Conservation (phyloP, 1,140 invertebrate species). For the Atta texana region DNA sequence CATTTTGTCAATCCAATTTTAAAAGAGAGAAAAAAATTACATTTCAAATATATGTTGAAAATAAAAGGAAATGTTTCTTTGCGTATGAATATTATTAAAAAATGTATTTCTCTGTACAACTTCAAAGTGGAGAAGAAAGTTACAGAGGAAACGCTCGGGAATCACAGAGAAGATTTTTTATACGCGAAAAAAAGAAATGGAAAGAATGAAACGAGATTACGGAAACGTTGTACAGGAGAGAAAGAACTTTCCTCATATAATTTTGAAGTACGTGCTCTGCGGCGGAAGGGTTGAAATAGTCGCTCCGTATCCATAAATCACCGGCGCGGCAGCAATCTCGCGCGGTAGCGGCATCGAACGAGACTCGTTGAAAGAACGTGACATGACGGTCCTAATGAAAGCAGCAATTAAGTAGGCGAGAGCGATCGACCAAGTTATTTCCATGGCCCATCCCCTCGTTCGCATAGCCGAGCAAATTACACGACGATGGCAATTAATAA, state of each 20-base stretch:
- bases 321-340: constrained; percentile 43
- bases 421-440: constrained; percentile 48
- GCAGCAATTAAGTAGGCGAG: constrained; percentile 61
- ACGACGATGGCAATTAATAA: constrained; percentile 86
- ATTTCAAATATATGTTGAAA: background rate
- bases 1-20: too few relatives aligned
- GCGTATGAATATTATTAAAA: background rate
- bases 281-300: constrained; percentile 52
- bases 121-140: background rate
- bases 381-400: constrained; percentile 66
- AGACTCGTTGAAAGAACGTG: constrained; percentile 64
- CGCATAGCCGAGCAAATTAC: constrained; percentile 80
- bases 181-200: background rate
- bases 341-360: constrained; percentile 17
- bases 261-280: constrained; percentile 31
- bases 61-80: background rate
- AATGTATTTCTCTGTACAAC: background rate
- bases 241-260: constrained; percentile 47
- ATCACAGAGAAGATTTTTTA: background rate
- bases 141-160: background rate
- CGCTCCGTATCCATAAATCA: constrained; percentile 55
- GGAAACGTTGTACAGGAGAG: background rate
- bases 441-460: constrained; percentile 2
- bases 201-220: constrained; percentile 28
- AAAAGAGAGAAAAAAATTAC: background rate